Conservation (phyloP, 1,140 invertebrate genomes). For the Ruditapes philippinarum region DNA sequence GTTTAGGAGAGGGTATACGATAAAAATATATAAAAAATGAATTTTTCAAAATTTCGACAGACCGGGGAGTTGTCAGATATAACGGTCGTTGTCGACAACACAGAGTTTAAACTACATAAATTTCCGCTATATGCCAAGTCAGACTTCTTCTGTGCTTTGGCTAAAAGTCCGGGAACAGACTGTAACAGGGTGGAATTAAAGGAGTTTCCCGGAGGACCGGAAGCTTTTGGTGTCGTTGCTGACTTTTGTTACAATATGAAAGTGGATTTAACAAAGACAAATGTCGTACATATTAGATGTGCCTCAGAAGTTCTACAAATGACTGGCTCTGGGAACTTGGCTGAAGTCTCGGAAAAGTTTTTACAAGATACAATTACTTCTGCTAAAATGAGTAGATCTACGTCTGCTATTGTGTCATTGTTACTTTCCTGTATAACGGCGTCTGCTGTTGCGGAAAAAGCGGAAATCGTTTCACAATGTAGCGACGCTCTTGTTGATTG, state of each 20-base stretch:
- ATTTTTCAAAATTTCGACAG: constrained; percentile 85
- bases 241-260: constrained; percentile 86
- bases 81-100: constrained; percentile 77
- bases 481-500: constrained; percentile 82
- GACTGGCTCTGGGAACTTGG: constrained; percentile 81
- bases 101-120: constrained; percentile 82
- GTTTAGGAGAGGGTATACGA: too few species aligned
- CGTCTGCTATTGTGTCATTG: constrained; percentile 74
- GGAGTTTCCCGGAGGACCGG: constrained; percentile 84
- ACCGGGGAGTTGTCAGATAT: constrained; percentile 85
- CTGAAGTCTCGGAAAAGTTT: constrained; percentile 83
- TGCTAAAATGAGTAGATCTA: constrained; percentile 80
- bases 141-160: constrained; percentile 83
- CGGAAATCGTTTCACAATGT: constrained; percentile 78
- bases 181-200: constrained; percentile 76
- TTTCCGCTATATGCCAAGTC: constrained; percentile 85
- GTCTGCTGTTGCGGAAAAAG: constrained; percentile 79
- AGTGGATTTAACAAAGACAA: constrained; percentile 80
- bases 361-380: constrained; percentile 82
- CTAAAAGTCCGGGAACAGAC: constrained; percentile 66
- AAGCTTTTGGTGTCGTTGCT: constrained; percentile 82
- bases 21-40: too few species aligned
- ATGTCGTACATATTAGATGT: constrained; percentile 83
- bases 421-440: constrained; percentile 77
- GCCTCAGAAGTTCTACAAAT: constrained; percentile 84